A percentile compares a stretch with the other conserved stretches of the same genome.
phyloP scores from a whole-genome alignment of 1,140 invertebrate species.

The Drosophila hydei region DNA sequence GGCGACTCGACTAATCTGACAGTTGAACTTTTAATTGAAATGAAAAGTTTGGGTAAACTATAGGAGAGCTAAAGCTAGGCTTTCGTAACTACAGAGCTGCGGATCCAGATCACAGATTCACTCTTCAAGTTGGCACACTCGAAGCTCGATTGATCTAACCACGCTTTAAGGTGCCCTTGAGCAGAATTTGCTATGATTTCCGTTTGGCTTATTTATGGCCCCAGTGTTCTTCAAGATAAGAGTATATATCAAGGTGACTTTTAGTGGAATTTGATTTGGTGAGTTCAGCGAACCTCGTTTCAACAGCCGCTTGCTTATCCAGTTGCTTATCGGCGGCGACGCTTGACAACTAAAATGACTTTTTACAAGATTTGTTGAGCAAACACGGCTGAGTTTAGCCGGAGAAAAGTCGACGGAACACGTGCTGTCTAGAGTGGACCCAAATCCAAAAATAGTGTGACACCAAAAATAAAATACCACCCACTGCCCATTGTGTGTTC shows the following conservation, averaged over 20 bases:
- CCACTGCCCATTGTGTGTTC: background rate
- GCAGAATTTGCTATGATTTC: background rate
- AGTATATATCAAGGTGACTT: background rate
- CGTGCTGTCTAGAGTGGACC: constrained; percentile 45
- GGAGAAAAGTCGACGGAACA: background rate
- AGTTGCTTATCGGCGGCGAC: constrained; percentile 10
- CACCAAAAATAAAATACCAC: constrained; percentile 17
- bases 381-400: too few species aligned
- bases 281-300: constrained; percentile 32
- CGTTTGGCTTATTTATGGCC: too few species aligned
- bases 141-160: too few species aligned
- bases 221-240: too few species aligned
- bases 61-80: too few species aligned
- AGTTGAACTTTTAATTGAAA: too few species aligned
- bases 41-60: too few species aligned
- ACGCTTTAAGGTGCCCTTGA: constrained; percentile 20
- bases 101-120: too few species aligned
- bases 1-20: too few species aligned
- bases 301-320: background rate
- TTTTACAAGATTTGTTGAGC: too few species aligned
- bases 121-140: too few species aligned
- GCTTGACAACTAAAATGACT: constrained; percentile 31
- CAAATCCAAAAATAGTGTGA: constrained; percentile 16
- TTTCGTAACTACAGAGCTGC: too few species aligned
- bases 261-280: background rate